Percentiles rank a stretch among this genome's conserved stretches.
Conservation (phyloP, 2,888 invertebrate genomes). For the Diaprepes abbreviatus region DNA sequence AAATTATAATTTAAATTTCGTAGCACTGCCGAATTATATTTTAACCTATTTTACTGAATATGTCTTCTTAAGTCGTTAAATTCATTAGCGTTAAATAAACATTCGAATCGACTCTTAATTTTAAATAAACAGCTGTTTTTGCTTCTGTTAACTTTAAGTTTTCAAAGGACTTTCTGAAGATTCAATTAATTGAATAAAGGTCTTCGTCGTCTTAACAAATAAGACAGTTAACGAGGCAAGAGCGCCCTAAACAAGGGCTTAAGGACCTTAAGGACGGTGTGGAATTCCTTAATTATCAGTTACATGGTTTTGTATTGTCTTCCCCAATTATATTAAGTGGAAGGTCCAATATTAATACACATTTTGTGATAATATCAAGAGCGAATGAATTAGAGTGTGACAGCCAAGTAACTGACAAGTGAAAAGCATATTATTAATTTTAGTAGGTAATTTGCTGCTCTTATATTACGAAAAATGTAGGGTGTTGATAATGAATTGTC, state of each 20-base stretch:
- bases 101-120: not conserved
- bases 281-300: slow-evolving; percentile 19
- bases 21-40: too few species aligned
- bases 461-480: too few species aligned
- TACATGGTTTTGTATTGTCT: slow-evolving; percentile 15
- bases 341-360: slow-evolving; percentile 11
- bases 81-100: not conserved
- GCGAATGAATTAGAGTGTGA: too few species aligned
- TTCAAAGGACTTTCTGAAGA: slow-evolving; percentile 2
- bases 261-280: not conserved
- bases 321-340: slow-evolving; percentile 26
- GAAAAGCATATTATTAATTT: too few species aligned
- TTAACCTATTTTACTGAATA: too few species aligned
- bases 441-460: too few species aligned
- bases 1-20: too few species aligned
- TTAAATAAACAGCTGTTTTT: not conserved
- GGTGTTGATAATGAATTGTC: too few species aligned
- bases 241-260: not conserved
- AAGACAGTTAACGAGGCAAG: slow-evolving; percentile 16
- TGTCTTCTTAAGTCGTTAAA: too few species aligned
- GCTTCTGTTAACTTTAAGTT: slow-evolving; percentile 9
- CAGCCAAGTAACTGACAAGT: too few species aligned
- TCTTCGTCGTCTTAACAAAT: slow-evolving; percentile 15
- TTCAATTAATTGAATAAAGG: slow-evolving; percentile 18
- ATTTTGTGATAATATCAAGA: not conserved